Evolutionary conservation across 2,797 vertebrate genomes (phyloP), one percentile per base, ranked within the genome.

Genomic region (Sebastiscus tertius): DNA sequence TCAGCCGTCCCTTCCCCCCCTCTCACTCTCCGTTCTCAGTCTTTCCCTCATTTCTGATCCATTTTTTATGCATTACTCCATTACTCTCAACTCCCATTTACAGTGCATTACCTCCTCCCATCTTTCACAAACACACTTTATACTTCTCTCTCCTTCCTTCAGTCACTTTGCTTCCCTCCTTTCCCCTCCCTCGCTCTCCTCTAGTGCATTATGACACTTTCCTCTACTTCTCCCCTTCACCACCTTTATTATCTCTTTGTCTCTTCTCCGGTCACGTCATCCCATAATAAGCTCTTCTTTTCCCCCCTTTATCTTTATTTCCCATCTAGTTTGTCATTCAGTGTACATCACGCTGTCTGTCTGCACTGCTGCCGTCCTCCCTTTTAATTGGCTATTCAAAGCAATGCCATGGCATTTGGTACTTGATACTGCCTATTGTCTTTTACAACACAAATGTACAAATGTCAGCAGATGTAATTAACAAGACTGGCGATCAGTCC

Each of bases 1-100:
- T 22, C 79, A 55, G 59, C 61, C 61, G 1, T 59, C 80, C 90
- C 68, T 63, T 69, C 77, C 86, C 80, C 79, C 83, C 75, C 49
- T 12, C 79, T 8, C 52, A 4, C 80, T 77, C 64, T 36, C 75
- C 3, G 14, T 81, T 84, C 88, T 83, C 73, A 69, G 68, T 87
- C 86, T 89, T 87, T 85, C 72, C 78, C 86, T 93, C 84, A 90
- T 93, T 94, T 95, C 90, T 94, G 93, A 94, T 95, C 89, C 91
- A 95, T 95, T 94, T 95, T 94, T 95, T 90, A 95, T 95, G 88
- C 90, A 92, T 94, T 92, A 93, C 89, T 93, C 93, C 91, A 91
- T 93, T 91, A 92, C 90, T 89, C 86, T 85, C 85, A 85, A 86
- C 81, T 94, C 88, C 92, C 91, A 91, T 94, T 95, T 92, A 90